Base-by-base conservation (phyloP, 2,888 invertebrate genomes). In the Callyntrura sp. region DNA sequence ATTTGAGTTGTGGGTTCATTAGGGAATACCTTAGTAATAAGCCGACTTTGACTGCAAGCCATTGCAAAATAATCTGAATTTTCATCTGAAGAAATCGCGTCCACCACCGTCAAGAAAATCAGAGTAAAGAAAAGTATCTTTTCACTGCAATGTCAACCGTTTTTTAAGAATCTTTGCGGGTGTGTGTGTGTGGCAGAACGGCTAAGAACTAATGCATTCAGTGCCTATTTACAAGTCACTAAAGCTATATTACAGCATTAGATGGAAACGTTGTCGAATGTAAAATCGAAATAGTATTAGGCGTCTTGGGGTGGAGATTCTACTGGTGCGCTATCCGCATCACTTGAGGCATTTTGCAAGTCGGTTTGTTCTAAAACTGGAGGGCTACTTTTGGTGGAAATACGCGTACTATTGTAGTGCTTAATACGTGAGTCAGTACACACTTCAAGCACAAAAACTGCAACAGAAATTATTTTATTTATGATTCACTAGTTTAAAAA, bases 391-490 rank as follows among this genome's bases (percentile, higher is more conserved):
- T 70, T 20, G 14, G 70, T 4, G 70, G 43, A 25, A 70, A 70
- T 28, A 68, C 68, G n/a, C 4, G 70, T 9, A 62, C 23, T 62
- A 9, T 70, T 70, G 70, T 70, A 70, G 70, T 70, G 17, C 17
- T 70, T 70, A 11, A 70, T 70, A 4, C 17, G 35, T 9, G 70
- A 35, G 43, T 70, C 70, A 70, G 70, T 70, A 45, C 70, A 70
- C 35, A 70, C 70, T 45, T 70, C 70, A 70, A 70, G 70, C 4
- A 70, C 70, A 43, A 70, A 43, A 70, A 70, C 70, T 70, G 70
- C 5, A 70, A 62, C 62, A 17, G 9, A 62, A 70, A 43, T 70
- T 35, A 23, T 62, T 12, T 3, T 17, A 60, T 62, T 25, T 20
- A 9, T 8, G 12, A 25, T 23, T 62, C 20, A 12, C 11, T 62